A percentile compares a stretch with the other conserved stretches of the same genome.
phyloP scores from a whole-genome alignment of 2,888 invertebrate genomes.

The Pyrocoelia pectoralis region DNA sequence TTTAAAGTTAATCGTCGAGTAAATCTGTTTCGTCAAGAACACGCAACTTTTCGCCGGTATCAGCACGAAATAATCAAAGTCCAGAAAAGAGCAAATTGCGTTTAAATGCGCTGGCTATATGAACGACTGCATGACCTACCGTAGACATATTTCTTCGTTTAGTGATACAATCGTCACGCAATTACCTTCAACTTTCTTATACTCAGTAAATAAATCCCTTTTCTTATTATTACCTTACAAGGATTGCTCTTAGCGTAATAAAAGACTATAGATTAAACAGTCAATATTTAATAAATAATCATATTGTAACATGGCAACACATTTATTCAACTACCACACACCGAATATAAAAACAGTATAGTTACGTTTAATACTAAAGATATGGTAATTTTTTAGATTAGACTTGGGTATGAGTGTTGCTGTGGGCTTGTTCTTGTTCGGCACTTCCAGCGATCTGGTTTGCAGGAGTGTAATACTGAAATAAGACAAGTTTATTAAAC shows the following conservation, averaged over 20 bases:
- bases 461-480: conserved; percentile 85
- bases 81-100: conserved; percentile 49
- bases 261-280: conserved; percentile 49
- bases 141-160: conserved; percentile 46
- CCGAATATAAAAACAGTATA: conserved; percentile 48
- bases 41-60: conserved; percentile 47
- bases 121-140: conserved; percentile 43
- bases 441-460: conserved; percentile 75
- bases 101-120: conserved; percentile 45
- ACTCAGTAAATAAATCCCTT: conserved; percentile 1
- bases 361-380: conserved; percentile 46
- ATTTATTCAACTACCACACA: conserved; percentile 47
- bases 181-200: conserved; percentile 32
- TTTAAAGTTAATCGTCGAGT: conserved; percentile 21
- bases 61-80: conserved; percentile 43
- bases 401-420: conserved; percentile 87
- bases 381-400: conserved; percentile 61
- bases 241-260: conserved; percentile 20
- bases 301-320: conserved; percentile 51
- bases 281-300: conserved; percentile 47
- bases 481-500: conserved; percentile 52
- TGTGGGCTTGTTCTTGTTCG: conserved; percentile 80
- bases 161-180: conserved; percentile 42
- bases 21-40: conserved; percentile 28
- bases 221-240: too few relatives aligned